Percentiles rank a stretch among this genome's conserved stretches.
phyloP scores from a whole-genome alignment of 2,113 vertebrate genomes.

The Toxotes jaculatrix region DNA sequence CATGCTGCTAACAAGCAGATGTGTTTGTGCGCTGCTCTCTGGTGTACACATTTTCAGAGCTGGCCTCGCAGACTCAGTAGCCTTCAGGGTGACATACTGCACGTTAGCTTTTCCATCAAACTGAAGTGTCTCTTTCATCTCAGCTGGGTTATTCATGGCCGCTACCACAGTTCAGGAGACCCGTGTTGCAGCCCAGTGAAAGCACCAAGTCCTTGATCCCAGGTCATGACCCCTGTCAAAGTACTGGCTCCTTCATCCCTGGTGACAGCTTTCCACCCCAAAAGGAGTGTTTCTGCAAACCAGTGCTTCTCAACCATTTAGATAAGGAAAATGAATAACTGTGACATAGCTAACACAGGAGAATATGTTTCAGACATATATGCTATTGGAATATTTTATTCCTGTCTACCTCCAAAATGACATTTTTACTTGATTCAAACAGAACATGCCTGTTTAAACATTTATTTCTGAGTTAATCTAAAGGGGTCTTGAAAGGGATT shows the following conservation, averaged over 20 bases:
- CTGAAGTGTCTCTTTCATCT: slow-evolving; percentile 29
- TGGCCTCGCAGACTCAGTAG: neutral
- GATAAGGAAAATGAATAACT: neutral
- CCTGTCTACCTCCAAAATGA: neutral
- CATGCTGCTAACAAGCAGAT: slow-evolving; percentile 5
- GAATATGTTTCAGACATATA: neutral
- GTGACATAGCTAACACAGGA: no score
- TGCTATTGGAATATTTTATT: neutral
- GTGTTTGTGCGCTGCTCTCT: neutral
- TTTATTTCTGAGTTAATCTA: slow-evolving; percentile 27
- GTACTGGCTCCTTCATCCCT: slow-evolving; percentile 14
- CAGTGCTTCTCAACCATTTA: neutral
- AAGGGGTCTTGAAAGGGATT: slow-evolving; percentile 16
- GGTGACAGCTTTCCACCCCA: slow-evolving; percentile 25
- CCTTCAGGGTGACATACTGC: neutral
- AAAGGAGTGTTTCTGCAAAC: neutral
- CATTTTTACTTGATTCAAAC: neutral
- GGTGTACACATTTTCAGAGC: neutral
- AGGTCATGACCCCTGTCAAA: slow-evolving; percentile 40
- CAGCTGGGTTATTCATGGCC: slow-evolving; percentile 18
- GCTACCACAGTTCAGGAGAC: neutral
- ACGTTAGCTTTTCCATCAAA: slow-evolving; percentile 17
- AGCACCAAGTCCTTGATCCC: slow-evolving; percentile 35
- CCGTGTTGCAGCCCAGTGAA: slow-evolving; percentile 1
- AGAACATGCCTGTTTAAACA: neutral